Conservation (phyloP, 2,797 vertebrate genomes). For the Gymnothorax javanicus region DNA sequence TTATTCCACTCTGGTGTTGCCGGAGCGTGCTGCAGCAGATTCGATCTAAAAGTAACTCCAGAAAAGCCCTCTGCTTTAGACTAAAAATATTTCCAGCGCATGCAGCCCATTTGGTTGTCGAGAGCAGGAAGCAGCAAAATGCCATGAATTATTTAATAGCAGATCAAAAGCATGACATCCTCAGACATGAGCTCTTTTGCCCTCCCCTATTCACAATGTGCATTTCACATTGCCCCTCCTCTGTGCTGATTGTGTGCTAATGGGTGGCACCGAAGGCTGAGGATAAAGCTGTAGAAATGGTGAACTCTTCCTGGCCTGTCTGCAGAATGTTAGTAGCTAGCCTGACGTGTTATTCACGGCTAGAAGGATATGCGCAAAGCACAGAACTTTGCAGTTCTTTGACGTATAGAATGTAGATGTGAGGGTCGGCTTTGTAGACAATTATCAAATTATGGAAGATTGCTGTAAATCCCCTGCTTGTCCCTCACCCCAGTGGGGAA, state of each 20-base stretch:
- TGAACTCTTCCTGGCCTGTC: not conserved
- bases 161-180: constrained; percentile 71
- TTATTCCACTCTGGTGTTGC: not conserved
- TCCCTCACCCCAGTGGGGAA: not conserved
- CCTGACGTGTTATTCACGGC: not conserved
- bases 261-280: not conserved
- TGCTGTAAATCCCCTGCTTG: not conserved
- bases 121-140: constrained; percentile 11
- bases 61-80: constrained; percentile 13
- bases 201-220: not conserved
- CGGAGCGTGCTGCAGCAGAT: not conserved
- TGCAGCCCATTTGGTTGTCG: not conserved
- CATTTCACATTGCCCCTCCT: not conserved
- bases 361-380: not conserved
- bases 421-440: not conserved
- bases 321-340: not conserved
- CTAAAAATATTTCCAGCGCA: not conserved
- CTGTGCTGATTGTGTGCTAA: not conserved
- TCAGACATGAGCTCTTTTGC: constrained; percentile 50
- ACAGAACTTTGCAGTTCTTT: no score
- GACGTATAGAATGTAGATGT: no score
- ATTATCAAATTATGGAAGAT: not conserved
- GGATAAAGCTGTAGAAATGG: not conserved
- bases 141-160: constrained; percentile 72
- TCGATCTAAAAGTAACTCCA: not conserved